phyloP scores from a whole-genome alignment of 2,113 vertebrate species.

The Turdus rufiventris region DNA sequence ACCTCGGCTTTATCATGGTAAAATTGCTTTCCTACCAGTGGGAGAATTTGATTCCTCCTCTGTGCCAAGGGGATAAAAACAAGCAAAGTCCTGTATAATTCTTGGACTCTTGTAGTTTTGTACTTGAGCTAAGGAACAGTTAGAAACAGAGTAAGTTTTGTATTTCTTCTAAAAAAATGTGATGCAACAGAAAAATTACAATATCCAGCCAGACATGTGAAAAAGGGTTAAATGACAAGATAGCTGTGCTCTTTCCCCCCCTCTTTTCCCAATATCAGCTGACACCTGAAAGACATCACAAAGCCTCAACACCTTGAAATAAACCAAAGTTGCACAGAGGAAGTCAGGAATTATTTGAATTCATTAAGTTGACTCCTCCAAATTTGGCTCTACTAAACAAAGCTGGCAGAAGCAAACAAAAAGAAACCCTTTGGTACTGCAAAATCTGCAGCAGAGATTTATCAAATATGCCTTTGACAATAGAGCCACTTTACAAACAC shows the following conservation, averaged over 20 bases:
- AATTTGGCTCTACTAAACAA: not conserved
- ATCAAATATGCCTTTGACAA: not conserved
- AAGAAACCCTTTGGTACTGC: not conserved
- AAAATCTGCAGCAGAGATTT: not conserved
- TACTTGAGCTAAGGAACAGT: not conserved
- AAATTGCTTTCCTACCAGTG: constrained; percentile 1
- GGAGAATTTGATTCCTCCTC: not conserved
- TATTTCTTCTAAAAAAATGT: not conserved
- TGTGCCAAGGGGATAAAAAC: not conserved
- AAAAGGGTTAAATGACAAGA: not conserved
- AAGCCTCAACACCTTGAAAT: not conserved
- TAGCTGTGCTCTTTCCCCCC: fast-evolving
- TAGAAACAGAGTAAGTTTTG: not conserved
- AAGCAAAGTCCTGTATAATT: not conserved
- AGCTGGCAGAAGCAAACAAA: not conserved
- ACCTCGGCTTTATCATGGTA: not conserved
- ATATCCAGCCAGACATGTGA: not conserved
- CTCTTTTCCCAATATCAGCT: not conserved
- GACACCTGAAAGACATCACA: not conserved
- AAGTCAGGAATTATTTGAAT: not conserved
- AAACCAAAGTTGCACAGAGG: not conserved
- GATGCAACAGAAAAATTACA: not conserved
- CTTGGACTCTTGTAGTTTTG: not conserved
- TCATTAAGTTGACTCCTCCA: not conserved
- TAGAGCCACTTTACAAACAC: not conserved